Conservation (phyloP, 1,140 invertebrate species). For the Stegodyphus dumicola region DNA sequence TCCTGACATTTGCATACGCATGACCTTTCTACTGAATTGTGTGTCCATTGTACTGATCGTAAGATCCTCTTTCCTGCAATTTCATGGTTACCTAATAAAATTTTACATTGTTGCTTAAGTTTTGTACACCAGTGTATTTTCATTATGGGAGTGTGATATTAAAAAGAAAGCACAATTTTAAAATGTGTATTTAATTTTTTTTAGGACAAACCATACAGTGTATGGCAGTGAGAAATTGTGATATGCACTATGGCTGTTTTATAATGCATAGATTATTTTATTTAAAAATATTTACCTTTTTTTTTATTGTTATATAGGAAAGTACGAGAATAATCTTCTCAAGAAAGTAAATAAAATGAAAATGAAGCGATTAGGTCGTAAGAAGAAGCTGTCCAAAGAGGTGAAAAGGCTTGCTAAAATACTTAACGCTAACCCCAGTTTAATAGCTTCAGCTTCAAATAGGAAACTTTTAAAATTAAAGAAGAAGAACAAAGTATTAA, state of each 20-base stretch:
- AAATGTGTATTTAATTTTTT: background rate
- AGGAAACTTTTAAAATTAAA: slow-evolving; percentile 47
- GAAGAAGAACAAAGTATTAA: slow-evolving; percentile 23
- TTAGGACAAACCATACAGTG: background rate
- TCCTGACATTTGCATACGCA: too few species aligned
- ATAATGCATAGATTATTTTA: background rate
- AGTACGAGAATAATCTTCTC: slow-evolving; percentile 35
- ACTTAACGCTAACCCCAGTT: slow-evolving; percentile 38
- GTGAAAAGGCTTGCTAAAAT: slow-evolving; percentile 48
- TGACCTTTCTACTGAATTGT: too few species aligned
- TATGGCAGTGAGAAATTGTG: background rate
- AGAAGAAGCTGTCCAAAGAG: slow-evolving; percentile 48
- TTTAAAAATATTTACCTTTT: background rate
- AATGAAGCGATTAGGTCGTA: slow-evolving; percentile 31
- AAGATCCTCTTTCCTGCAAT: too few species aligned
- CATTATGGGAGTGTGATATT: background rate
- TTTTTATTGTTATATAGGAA: slow-evolving; percentile 9
- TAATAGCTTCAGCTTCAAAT: slow-evolving; percentile 40
- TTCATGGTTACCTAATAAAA: too few species aligned
- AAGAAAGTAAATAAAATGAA: slow-evolving; percentile 51
- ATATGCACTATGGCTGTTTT: background rate
- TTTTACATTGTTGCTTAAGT: too few species aligned
- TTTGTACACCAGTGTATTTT: too few species aligned
- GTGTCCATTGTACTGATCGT: too few species aligned
- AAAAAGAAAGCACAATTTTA: background rate